Evolutionary conservation across 1,140 invertebrate species (phyloP).

Genomic region (Scylla paramamosain): DNA sequence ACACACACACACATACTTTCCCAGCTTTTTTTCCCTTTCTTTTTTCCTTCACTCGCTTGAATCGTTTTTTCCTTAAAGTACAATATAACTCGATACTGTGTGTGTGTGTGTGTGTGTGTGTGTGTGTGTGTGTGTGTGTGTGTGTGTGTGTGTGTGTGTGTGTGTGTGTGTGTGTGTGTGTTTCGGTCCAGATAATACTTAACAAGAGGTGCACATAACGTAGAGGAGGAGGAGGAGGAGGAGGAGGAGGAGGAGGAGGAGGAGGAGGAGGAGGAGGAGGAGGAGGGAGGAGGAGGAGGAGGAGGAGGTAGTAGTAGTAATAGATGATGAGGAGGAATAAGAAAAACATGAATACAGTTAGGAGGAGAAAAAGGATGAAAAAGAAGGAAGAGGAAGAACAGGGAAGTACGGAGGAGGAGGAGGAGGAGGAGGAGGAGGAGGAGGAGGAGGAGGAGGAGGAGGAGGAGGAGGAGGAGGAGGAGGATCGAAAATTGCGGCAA

Average conservation of each 20-base stretch:
- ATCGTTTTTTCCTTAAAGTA: background rate
- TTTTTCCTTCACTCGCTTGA: background rate
- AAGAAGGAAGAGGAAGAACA: too few species aligned
- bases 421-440: background rate
- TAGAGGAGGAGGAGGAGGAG: background rate
- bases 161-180: slow-evolving; percentile 2
- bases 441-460: too few species aligned
- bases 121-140: slow-evolving; percentile 20
- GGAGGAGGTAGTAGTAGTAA: too few species aligned
- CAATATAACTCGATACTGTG: background rate
- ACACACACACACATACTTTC: too few species aligned
- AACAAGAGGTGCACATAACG: background rate
- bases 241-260: slow-evolving; percentile 17
- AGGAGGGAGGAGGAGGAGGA: too few species aligned
- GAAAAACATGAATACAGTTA: background rate
- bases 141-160: slow-evolving; percentile 20
- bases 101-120: slow-evolving; percentile 20
- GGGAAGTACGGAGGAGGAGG: background rate
- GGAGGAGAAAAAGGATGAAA: background rate
- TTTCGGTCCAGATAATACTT: background rate
- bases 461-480: background rate
- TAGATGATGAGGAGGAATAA: background rate
- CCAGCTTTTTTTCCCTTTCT: background rate
- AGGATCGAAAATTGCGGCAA: background rate
- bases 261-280: background rate